These are phyloP conservation scores for Temnothorax longispinosus DNA, from an alignment of 1,140 invertebrate genomes.

Conservation along the genomic window DNA sequence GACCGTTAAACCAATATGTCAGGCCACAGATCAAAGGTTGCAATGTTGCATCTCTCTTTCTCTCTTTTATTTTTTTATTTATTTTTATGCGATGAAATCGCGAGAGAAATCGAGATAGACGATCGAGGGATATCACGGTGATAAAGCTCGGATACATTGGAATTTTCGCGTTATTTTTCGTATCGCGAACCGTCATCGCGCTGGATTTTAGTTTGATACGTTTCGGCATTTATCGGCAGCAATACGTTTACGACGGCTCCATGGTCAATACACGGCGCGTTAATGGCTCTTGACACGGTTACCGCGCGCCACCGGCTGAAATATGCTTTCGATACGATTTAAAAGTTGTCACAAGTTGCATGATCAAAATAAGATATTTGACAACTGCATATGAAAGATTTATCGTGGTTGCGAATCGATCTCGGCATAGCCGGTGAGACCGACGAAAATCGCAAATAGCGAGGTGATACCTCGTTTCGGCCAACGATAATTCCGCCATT, in stretches of 20 bases:
- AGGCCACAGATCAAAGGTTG: constrained; percentile 37
- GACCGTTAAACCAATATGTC: constrained; percentile 50
- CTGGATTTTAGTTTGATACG: constrained; percentile 42
- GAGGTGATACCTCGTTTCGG: neutral
- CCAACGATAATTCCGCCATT: neutral
- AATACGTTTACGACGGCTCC: constrained; percentile 8
- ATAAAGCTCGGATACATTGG: constrained; percentile 18
- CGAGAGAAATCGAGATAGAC: neutral
- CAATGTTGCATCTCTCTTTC: constrained; percentile 9
- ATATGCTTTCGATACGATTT: constrained; percentile 36
- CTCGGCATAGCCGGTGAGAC: neutral
- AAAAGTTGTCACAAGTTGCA: constrained; percentile 3
- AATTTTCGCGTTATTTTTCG: constrained; percentile 52
- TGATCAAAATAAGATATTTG: constrained; percentile 9
- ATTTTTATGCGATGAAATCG: constrained; percentile 1
- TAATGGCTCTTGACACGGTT: constrained; percentile 33
- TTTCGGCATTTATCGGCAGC: constrained; percentile 46
- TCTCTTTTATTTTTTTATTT: neutral
- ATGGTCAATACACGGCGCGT: constrained; percentile 26
- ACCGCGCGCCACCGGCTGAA: neutral
- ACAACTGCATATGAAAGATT: neutral
- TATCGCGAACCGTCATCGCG: constrained; percentile 36
- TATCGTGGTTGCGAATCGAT: neutral
- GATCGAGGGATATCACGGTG: constrained; percentile 1
- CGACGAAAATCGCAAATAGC: neutral